These are phyloP conservation scores for Thaumatotibia leucotreta DNA, from an alignment of 1,140 invertebrate genomes.

Conservation along the genomic window DNA sequence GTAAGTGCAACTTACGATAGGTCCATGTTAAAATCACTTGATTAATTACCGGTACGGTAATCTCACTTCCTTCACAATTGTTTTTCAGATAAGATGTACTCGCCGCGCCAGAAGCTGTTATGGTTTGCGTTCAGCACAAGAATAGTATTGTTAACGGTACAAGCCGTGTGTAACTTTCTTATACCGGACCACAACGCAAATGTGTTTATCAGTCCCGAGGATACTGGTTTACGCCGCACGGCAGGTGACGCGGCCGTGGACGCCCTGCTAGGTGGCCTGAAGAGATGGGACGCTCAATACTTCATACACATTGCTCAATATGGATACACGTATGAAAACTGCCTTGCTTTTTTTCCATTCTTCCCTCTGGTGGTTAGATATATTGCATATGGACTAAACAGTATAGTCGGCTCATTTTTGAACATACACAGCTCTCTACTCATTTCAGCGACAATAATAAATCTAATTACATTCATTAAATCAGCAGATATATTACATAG, in stretches of 20 bases:
- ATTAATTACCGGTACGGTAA: background rate
- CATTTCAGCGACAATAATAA: slow-evolving; percentile 83
- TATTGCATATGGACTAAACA: slow-evolving; percentile 62
- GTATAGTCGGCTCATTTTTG: slow-evolving; percentile 66
- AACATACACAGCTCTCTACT: slow-evolving; percentile 80
- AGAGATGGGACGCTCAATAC: slow-evolving; percentile 96
- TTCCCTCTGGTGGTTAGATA: slow-evolving; percentile 84
- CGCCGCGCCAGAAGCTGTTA: slow-evolving; percentile 76
- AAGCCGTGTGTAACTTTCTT: slow-evolving; percentile 83
- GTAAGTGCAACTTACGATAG: background rate
- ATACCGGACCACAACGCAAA: slow-evolving; percentile 88
- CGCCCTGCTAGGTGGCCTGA: slow-evolving; percentile 84
- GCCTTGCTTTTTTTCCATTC: slow-evolving; percentile 93
- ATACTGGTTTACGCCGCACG: slow-evolving; percentile 69
- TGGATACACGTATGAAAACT: slow-evolving; percentile 96
- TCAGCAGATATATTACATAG: slow-evolving; percentile 84
- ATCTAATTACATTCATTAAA: slow-evolving; percentile 86
- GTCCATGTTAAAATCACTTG: background rate
- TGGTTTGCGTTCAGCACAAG: slow-evolving; percentile 79
- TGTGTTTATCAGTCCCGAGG: slow-evolving; percentile 82
- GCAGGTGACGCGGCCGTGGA: slow-evolving; percentile 79
- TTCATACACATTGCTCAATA: slow-evolving; percentile 94
- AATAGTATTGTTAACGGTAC: slow-evolving; percentile 77
- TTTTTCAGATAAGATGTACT: slow-evolving; percentile 56
- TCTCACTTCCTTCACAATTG: background rate